Conservation (phyloP, 2,888 invertebrate species). For the Rhagium mordax region DNA sequence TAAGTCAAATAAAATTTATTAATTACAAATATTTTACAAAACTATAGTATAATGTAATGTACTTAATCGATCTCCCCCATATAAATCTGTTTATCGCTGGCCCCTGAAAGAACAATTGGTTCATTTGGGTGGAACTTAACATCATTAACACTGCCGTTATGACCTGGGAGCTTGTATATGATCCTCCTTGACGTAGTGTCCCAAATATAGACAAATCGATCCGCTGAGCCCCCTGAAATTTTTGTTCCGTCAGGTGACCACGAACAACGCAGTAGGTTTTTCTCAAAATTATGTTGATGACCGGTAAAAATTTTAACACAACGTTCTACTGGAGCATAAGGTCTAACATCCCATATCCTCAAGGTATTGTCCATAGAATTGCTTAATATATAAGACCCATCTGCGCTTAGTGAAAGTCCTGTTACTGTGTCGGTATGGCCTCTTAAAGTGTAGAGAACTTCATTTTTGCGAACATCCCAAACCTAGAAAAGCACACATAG, state of each 20-base stretch:
- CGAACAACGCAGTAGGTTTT: slow-evolving; percentile 89
- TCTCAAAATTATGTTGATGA: slow-evolving; percentile 98
- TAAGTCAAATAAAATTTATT: not conserved
- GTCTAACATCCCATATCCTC: slow-evolving; percentile 96
- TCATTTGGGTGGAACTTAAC: slow-evolving; percentile 96
- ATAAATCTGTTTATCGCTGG: slow-evolving; percentile 96
- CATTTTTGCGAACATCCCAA: slow-evolving; percentile 96
- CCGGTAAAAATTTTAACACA: slow-evolving; percentile 88
- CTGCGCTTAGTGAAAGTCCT: slow-evolving; percentile 86
- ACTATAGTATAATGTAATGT: not conserved
- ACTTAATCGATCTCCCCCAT: slow-evolving; percentile 91
- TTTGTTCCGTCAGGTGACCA: slow-evolving; percentile 57
- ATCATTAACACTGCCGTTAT: slow-evolving; percentile 97
- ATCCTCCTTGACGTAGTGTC: slow-evolving; percentile 94
- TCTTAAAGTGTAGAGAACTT: slow-evolving; percentile 85
- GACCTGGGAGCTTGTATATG: slow-evolving; percentile 97
- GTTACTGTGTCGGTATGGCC: slow-evolving; percentile 98
- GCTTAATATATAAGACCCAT: slow-evolving; percentile 92
- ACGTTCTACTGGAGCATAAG: slow-evolving; percentile 93
- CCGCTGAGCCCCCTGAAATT: slow-evolving; percentile 90
- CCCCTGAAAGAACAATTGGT: slow-evolving; percentile 93
- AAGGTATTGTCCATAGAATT: slow-evolving; percentile 98
- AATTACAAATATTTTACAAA: not conserved
- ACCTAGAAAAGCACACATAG: too few species aligned
- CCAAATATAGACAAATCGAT: slow-evolving; percentile 97